Conservation (phyloP, 2,888 invertebrate genomes). For the Hyalella azteca region DNA sequence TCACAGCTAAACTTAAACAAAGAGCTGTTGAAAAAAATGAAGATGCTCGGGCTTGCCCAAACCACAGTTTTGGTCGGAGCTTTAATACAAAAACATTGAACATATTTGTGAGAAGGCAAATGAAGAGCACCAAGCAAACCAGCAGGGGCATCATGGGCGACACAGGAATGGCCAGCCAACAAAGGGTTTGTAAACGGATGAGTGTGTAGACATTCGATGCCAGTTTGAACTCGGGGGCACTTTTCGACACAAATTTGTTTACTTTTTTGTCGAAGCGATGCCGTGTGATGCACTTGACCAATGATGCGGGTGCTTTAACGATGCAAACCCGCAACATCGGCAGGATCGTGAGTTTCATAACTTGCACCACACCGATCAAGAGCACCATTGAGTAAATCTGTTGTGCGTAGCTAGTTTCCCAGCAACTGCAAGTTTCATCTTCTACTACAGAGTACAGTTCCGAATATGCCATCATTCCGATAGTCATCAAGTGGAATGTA, state of each 20-base stretch:
- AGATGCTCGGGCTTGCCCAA: not conserved
- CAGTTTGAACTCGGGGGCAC: not conserved
- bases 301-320: not conserved
- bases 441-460: not conserved
- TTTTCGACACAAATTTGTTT: not conserved
- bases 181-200: not conserved
- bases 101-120: not conserved
- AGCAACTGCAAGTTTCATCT: not conserved
- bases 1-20: not conserved
- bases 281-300: not conserved
- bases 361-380: not conserved
- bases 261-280: not conserved
- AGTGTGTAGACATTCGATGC: not conserved
- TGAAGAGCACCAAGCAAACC: not conserved
- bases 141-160: constrained; percentile 3
- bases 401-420: not conserved
- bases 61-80: not conserved
- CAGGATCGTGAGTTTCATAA: not conserved
- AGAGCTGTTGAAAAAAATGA: not conserved
- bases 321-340: not conserved
- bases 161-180: constrained; percentile 8
- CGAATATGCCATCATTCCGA: not conserved
- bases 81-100: not conserved
- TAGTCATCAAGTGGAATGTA: not conserved
- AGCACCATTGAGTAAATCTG: not conserved